Evolutionary conservation across 2,888 invertebrate genomes (phyloP).

Genomic region (Apodemia hepburni): DNA sequence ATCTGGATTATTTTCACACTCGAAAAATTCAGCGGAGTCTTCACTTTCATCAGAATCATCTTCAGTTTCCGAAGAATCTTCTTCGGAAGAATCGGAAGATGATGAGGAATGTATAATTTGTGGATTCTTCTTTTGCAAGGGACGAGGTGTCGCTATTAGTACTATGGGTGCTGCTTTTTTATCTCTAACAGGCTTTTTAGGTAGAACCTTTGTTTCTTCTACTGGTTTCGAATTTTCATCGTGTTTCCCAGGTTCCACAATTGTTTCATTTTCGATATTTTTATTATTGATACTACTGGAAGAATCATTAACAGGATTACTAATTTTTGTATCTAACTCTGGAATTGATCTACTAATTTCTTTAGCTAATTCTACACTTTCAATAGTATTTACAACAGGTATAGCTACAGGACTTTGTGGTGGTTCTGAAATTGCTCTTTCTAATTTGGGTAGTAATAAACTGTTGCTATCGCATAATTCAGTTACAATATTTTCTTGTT

Average conservation of each 20-base stretch:
- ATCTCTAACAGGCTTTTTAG: constrained; percentile 66
- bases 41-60: constrained; percentile 67
- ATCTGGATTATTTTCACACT: constrained; percentile 72
- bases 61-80: constrained; percentile 67
- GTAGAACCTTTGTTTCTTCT: constrained; percentile 30
- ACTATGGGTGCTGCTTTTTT: constrained; percentile 77
- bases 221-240: constrained; percentile 18
- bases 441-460: background rate
- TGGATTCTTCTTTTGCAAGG: constrained; percentile 75
- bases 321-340: background rate
- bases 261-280: background rate
- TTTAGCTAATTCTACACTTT: background rate
- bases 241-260: constrained; percentile 3
- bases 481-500: background rate
- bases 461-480: background rate
- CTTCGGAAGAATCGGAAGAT: constrained; percentile 65
- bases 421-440: constrained; percentile 4
- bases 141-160: constrained; percentile 81
- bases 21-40: constrained; percentile 63
- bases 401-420: background rate
- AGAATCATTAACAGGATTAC: constrained; percentile 16
- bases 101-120: constrained; percentile 64
- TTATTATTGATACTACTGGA: constrained; percentile 13
- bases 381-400: background rate
- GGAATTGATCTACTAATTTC: background rate